These are phyloP conservation scores for Aethina tumida DNA, from an alignment of 1,140 invertebrate genomes.

Conservation along the genomic window DNA sequence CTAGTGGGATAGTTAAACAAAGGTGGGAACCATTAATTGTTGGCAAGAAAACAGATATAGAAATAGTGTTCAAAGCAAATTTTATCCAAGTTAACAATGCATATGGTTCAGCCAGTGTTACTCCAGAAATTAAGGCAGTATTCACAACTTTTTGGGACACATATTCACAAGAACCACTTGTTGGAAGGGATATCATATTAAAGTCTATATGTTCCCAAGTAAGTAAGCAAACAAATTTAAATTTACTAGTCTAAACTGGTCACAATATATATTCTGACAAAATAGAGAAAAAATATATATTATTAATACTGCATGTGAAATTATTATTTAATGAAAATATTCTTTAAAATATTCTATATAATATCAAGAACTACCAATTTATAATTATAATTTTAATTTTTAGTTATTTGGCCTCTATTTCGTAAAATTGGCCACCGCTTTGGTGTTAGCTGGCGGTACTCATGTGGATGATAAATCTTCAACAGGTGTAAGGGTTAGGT, in stretches of 20 bases:
- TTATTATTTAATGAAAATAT: slow-evolving; percentile 9
- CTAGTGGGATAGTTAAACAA: slow-evolving; percentile 65
- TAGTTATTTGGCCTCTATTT: slow-evolving; percentile 81
- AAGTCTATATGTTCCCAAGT: slow-evolving; percentile 77
- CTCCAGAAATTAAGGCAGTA: slow-evolving; percentile 59
- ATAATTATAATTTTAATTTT: slow-evolving; percentile 23
- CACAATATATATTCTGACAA: too few species aligned
- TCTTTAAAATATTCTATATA: slow-evolving; percentile 1
- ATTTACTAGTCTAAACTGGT: slow-evolving; percentile 1
- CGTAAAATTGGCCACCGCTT: slow-evolving; percentile 73
- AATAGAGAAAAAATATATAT: too few species aligned
- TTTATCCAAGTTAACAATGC: slow-evolving; percentile 64
- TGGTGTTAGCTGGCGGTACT: slow-evolving; percentile 58
- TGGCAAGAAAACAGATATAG: slow-evolving; percentile 56
- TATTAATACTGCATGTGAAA: slow-evolving; percentile 10
- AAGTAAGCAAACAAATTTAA: slow-evolving; percentile 13
- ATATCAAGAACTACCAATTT: background rate
- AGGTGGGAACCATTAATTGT: slow-evolving; percentile 54
- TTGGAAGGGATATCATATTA: slow-evolving; percentile 67
- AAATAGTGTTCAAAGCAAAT: slow-evolving; percentile 64
- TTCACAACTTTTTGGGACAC: slow-evolving; percentile 68
- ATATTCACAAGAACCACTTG: slow-evolving; percentile 51
- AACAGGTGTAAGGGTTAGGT: slow-evolving; percentile 25
- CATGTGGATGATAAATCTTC: slow-evolving; percentile 8
- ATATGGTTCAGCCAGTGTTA: slow-evolving; percentile 48